Evolutionary conservation across 2,888 invertebrate genomes (phyloP).

Genomic region (Megalurothrips usitatus): DNA sequence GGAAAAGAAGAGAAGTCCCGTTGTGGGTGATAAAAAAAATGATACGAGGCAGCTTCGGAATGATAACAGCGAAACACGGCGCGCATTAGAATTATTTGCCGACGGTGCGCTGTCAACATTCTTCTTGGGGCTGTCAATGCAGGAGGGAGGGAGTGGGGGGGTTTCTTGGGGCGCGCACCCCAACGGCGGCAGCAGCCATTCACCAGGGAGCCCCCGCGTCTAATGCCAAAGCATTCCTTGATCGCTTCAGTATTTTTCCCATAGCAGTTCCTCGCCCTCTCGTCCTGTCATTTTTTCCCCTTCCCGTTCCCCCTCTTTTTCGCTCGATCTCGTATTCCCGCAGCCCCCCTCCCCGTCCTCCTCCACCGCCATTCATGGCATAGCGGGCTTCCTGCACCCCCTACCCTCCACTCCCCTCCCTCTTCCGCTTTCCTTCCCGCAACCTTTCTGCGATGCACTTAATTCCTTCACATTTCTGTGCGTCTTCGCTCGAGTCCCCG

Average conservation of each 20-base stretch:
- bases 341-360: neutral
- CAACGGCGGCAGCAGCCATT: neutral
- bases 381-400: too few species aligned
- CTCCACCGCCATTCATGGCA: neutral
- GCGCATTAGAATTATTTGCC: neutral
- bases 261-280: neutral
- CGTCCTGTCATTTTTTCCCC: neutral
- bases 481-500: neutral
- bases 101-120: neutral
- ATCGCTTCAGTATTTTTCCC: slow-evolving; percentile 23
- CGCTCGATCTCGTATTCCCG: neutral
- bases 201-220: neutral
- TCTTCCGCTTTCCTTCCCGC: neutral
- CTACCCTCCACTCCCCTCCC: neutral
- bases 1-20: too few species aligned
- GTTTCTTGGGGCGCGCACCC: neutral
- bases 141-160: neutral
- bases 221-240: slow-evolving; percentile 9
- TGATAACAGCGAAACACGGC: too few species aligned
- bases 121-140: neutral
- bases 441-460: slow-evolving; percentile 13
- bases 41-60: too few species aligned
- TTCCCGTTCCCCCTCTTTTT: neutral
- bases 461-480: slow-evolving; percentile 1
- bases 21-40: too few species aligned